Evolutionary conservation across 1,140 invertebrate species (phyloP), one percentile per base, ranked within the genome.

Genomic region (Tetramorium parvispinum): DNA sequence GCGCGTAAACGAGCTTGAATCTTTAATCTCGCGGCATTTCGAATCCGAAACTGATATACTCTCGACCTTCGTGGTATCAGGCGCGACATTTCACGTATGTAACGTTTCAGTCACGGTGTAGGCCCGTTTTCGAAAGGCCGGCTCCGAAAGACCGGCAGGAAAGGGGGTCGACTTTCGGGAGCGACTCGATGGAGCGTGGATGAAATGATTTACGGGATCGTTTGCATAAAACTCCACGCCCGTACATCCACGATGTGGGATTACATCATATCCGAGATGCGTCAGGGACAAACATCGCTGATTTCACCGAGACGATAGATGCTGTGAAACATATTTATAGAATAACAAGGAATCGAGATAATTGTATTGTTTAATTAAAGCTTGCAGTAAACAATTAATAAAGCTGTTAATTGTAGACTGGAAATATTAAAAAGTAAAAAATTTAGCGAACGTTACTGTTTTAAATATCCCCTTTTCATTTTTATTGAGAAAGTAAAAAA

Each of bases 151-250:
- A 53, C 8, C 46, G 21, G 13, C 40, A 43, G 57, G 32, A 78
- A 78, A 85, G 46, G 46, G 57, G 73, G 57, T 51, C 73, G 82
- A 76, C 82, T 85, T 85, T 85, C 49, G 57, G 73, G 73, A 76
- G 71, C 57, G 59, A 63, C 49, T 78, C 82, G 73, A 78, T 63
- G 71, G 71, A 76, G 57, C 82, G 59, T 85, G 82, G 73, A 85
- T 78, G 73, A 85, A 78, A 78, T 85, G 71, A 85, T 78, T 78
- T 85, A 85, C 57, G 61, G 27, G 57, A 77, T 85, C 82, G 49
- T 78, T 85, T 85, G 71, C 82, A 85, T 85, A 78, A 76, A 78
- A 85, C 11, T 85, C 73, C 57, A 85, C 59, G 43, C 57, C 57
- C 82, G 73, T 78, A 78, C 59, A 78, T 78, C 49, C 46, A 78